phyloP scores from a whole-genome alignment of 2,797 vertebrate genomes.

The Neosilurus hyrtlii region DNA sequence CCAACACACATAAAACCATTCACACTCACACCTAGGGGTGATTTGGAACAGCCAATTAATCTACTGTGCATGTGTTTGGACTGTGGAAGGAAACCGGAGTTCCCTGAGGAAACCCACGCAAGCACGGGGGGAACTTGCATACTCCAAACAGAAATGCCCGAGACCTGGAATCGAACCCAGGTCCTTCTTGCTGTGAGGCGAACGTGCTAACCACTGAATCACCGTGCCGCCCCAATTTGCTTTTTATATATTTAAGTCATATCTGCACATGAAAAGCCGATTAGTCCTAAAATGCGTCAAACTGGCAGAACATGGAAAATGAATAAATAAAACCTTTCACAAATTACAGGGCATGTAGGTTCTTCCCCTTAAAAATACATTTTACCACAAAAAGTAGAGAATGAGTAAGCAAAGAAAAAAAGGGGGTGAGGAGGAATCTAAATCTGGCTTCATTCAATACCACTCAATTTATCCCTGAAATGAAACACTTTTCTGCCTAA shows the following conservation, averaged over 20 bases:
- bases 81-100: too few species aligned
- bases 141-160: too few species aligned
- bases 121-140: too few species aligned
- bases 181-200: too few species aligned
- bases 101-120: too few species aligned
- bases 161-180: too few species aligned
- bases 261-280: constrained; percentile 27
- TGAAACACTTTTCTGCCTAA: constrained; percentile 59
- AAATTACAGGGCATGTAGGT: constrained; percentile 41
- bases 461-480: constrained; percentile 59
- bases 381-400: constrained; percentile 37
- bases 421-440: constrained; percentile 29
- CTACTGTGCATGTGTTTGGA: too few species aligned
- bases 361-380: constrained; percentile 43
- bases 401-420: constrained; percentile 20
- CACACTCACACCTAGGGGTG: too few species aligned
- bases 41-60: too few species aligned
- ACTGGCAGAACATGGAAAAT: constrained; percentile 12
- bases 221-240: too few species aligned
- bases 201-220: too few species aligned
- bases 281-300: constrained; percentile 25
- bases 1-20: too few species aligned
- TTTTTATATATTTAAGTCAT: neutral
- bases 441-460: constrained; percentile 59
- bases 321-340: constrained; percentile 29